These are phyloP conservation scores for Megaleporinus macrocephalus DNA, from an alignment of 2,113 vertebrate genomes.

Conservation along the genomic window DNA sequence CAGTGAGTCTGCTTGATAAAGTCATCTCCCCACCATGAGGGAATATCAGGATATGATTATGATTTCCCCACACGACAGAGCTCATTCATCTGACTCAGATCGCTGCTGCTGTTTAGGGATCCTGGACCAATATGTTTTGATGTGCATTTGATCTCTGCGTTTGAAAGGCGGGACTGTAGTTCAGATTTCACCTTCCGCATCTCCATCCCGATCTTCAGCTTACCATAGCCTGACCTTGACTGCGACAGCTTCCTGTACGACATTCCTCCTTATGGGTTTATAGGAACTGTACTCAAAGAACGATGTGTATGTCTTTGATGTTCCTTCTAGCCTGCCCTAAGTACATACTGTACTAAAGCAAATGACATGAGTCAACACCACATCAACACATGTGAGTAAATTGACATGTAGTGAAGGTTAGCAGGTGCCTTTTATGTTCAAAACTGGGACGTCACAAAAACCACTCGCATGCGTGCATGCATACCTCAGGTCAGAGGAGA, in stretches of 20 bases:
- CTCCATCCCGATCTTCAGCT: conserved; percentile 7
- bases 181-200: not conserved
- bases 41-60: conserved; percentile 76
- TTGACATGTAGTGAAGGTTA: not conserved
- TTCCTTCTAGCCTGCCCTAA: not conserved
- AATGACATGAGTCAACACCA: not conserved
- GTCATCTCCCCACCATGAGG: conserved; percentile 65
- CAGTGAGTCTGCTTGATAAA: conserved; percentile 70
- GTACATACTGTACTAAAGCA: not conserved
- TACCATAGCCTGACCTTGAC: conserved; percentile 41
- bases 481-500: too few species aligned
- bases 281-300: not conserved
- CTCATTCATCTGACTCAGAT: conserved; percentile 79
- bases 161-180: conserved; percentile 40
- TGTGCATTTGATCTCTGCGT: conserved; percentile 38
- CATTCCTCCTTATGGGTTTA: not conserved
- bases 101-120: conserved; percentile 55
- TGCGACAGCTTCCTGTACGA: conserved; percentile 8
- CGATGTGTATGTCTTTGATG: not conserved
- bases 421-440: not conserved
- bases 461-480: not conserved
- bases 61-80: conserved; percentile 74
- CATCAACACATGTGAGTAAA: not conserved
- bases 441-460: not conserved
- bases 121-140: conserved; percentile 46